Base-by-base conservation (phyloP, 2,113 vertebrate genomes). In the Scytalopus superciliaris region DNA sequence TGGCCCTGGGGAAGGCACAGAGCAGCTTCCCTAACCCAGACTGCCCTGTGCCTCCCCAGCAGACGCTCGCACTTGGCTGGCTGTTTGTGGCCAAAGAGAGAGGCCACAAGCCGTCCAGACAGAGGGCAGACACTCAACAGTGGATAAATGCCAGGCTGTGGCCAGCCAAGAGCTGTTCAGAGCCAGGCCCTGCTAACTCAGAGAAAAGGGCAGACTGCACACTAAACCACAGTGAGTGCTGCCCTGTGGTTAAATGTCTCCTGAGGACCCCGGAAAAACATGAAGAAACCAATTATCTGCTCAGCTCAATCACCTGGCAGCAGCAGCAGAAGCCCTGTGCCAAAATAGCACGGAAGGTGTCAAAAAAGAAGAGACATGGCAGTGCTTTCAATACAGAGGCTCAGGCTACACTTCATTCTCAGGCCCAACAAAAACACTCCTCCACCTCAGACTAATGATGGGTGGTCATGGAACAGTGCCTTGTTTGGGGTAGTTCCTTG, bases 91-190 rank as follows among this genome's bases (percentile, higher is more conserved):
- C 59, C 82, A 50, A 31, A 76, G 40, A 89, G 45, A 56, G 77
- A 75, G 76, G 74, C 64, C 83, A 75, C 3, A 27, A 91, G 87
- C 50, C 2, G 0, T 73, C 87, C 94, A 95, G 90, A 91, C 84
- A 49, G 62, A 86, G 93, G 86, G 86, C 93, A 96, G 70, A 76
- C 93, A 69, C 35, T 87, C 22, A 2, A 3, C 47, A 78, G 40
- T 49, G 63, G 91, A 91, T 64, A 82, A 94, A 75, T 55, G 95
- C 83, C 90, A 91, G 81, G 50, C 7, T 82, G 50, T 9, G 49
- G 80, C 25, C 64, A 75, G 90, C 87, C 96, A 97, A 95, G 75
- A 83, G 55, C 47, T 30, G 23, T 62, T 90, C 0, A 0, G 91
- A 94, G 89, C 90, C 95, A 96, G 67, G 13, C 42, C 53, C 62